Conservation (phyloP, 2,113 vertebrate genomes). For the Neotoma lepida region DNA sequence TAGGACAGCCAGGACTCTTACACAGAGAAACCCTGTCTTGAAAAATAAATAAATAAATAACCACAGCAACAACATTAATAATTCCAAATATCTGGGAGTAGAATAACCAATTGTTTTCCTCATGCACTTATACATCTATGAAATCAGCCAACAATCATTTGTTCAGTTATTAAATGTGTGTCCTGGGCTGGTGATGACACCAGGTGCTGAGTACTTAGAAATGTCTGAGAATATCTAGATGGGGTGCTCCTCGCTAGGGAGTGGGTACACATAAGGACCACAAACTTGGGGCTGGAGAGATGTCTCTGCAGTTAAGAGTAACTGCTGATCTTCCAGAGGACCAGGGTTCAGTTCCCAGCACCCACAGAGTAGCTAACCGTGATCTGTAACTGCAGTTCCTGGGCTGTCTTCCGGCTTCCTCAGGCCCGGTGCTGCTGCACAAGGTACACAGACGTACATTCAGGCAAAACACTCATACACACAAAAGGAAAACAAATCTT, state of each 20-base stretch:
- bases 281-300: background rate
- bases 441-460: background rate
- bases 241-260: background rate
- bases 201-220: background rate
- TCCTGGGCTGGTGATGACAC: background rate
- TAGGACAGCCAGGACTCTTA: background rate
- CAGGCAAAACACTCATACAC: background rate
- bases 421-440: no score
- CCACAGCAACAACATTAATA: background rate
- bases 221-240: background rate
- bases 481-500: background rate
- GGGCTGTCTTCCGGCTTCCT: background rate
- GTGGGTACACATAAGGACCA: background rate
- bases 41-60: background rate
- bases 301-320: background rate
- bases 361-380: no score
- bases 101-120: background rate
- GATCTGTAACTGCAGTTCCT: background rate
- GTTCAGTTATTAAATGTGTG: background rate
- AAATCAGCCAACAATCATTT: constrained; percentile 23
- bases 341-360: background rate
- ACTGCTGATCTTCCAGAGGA: background rate
- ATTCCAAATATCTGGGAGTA: background rate
- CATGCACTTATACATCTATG: background rate
- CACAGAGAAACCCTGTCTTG: background rate